A percentile compares a stretch with the other conserved stretches of the same genome.
Evolutionary conservation across 2,888 invertebrate species (phyloP).

Genomic region (Thereva nobilitata): DNA sequence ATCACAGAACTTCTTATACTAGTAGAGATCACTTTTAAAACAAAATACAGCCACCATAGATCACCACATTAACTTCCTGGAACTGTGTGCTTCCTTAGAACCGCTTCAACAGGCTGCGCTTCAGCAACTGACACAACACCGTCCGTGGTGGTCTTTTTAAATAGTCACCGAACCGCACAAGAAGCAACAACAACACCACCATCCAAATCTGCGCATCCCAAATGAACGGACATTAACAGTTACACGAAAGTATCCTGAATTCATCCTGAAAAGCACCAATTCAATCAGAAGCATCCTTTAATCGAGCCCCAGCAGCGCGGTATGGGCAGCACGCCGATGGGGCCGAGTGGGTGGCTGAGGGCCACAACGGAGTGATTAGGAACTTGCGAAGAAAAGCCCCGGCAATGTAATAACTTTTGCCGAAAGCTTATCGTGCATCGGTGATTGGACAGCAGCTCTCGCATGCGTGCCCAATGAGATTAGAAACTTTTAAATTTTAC

Average conservation of each 20-base stretch:
- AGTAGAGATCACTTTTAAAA: too few species aligned
- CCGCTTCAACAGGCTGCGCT: constrained; percentile 32
- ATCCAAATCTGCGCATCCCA: constrained; percentile 15
- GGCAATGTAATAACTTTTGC: not conserved
- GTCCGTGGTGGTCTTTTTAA: constrained; percentile 7
- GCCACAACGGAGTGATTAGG: not conserved
- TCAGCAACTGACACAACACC: constrained; percentile 30
- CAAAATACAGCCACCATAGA: too few species aligned
- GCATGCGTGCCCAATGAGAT: constrained; percentile 10
- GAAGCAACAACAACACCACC: not conserved
- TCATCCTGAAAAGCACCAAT: constrained; percentile 7
- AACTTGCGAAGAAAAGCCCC: constrained; percentile 9
- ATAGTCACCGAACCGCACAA: constrained; percentile 21
- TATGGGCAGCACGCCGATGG: too few species aligned
- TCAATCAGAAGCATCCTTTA: constrained; percentile 25
- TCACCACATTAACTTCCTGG: too few species aligned
- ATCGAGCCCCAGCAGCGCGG: not conserved
- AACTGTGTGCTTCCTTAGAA: not conserved
- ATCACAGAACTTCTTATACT: constrained; percentile 16
- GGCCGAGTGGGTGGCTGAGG: too few species aligned
- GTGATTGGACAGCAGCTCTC: constrained; percentile 3
- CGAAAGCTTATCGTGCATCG: constrained; percentile 7
- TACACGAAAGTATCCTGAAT: constrained; percentile 2
- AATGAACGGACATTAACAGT: not conserved
- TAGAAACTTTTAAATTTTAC: constrained; percentile 21